phyloP scores from a whole-genome alignment of 2,113 vertebrate species.

The Onychorhynchus coronatus region DNA sequence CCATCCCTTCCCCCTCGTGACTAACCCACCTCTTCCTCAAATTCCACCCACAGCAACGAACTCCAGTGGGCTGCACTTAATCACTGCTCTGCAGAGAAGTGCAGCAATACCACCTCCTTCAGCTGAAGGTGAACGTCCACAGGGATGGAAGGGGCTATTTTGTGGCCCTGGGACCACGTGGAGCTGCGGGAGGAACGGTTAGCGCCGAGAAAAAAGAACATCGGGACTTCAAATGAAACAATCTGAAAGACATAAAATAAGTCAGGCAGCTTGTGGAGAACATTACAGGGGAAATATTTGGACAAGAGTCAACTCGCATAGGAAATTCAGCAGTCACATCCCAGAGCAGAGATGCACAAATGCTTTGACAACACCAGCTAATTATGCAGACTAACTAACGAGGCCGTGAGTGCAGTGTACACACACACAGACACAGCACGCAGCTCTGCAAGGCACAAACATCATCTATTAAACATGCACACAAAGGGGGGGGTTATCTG shows the following conservation, averaged over 20 bases:
- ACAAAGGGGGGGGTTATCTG: not conserved
- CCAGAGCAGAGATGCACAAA: not conserved
- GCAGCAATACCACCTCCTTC: not conserved
- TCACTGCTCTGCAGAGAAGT: not conserved
- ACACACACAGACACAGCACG: not conserved
- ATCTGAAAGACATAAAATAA: not conserved
- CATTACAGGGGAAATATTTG: not conserved
- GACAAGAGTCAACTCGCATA: slow-evolving; percentile 19
- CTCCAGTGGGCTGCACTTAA: not conserved
- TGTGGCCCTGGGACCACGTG: not conserved
- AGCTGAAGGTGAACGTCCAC: not conserved
- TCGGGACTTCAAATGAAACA: not conserved
- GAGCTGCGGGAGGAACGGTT: not conserved
- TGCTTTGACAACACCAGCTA: not conserved
- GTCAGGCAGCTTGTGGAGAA: not conserved
- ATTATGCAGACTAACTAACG: not conserved
- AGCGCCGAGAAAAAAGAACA: not conserved
- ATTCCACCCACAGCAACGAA: not conserved
- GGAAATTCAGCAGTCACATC: slow-evolving; percentile 13
- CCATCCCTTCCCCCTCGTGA: not conserved
- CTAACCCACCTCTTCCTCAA: not conserved
- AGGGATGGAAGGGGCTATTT: not conserved
- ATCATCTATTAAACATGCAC: not conserved
- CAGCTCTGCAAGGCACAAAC: not conserved
- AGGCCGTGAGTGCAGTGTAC: not conserved